Evolutionary conservation across 2,113 vertebrate genomes (phyloP), one percentile per base, ranked within the genome.

Genomic region (Myotis brandtii): DNA sequence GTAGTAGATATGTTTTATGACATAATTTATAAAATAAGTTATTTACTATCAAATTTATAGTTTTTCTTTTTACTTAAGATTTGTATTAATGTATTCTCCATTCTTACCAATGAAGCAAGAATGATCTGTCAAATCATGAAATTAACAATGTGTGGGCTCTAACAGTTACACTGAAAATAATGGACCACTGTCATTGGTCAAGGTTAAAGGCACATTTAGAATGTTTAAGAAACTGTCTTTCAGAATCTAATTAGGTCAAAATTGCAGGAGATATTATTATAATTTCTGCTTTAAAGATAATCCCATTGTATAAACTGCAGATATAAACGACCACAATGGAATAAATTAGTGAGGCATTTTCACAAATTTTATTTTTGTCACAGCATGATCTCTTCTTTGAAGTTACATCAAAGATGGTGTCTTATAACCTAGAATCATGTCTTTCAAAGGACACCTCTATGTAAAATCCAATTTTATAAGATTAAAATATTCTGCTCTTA

Each of bases 341-440:
- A 86, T 25, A 91, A 95, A 83, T 75, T 94, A 96, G 93, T 94
- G 83, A 93, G 88, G 6, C 8, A 86, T 77, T 86, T 93, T 76
- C 40, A 94, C 85, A 9, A 75, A 91, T 75, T 84, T 86, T 89
- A 50, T 82, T 89, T 92, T 93, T 89, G 54, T 89, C 92, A 75
- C 54, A 93, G 69, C 84, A 89, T 94, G 67, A 27, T 80, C 11
- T 56, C 18, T 73, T 89, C 27, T 93, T 66, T 95, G 86, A 95
- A 95, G 64, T 93, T 80, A 83, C 30, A 84, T 96, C 50, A 96
- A 96, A 94, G 34, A 70, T 69, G 1, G 1, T 6, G 37, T 80
- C 5, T 4, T 20, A 64, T 85, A 89, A 73, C 4, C 2, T 80
- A 84, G 27, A 93, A 89, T 34, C 86, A 20, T 83, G 50, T 17